These are phyloP conservation scores for Ictidomys tridecemlineatus DNA, from an alignment of 2,113 vertebrate species.

Conservation along the genomic window DNA sequence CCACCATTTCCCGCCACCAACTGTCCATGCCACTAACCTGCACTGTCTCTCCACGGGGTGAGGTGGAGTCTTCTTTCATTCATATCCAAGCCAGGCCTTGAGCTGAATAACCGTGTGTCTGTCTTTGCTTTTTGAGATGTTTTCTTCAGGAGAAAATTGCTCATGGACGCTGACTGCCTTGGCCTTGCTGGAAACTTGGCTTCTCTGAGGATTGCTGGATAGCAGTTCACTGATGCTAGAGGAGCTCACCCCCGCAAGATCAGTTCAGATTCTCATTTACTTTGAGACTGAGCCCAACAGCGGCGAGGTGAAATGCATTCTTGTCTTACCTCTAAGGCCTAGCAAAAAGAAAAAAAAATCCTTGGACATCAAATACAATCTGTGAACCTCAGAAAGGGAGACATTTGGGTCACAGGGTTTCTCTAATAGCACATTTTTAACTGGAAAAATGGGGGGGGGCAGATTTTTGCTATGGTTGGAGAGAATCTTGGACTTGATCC, in stretches of 20 bases:
- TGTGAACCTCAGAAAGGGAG: constrained; percentile 14
- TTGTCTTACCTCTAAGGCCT: background rate
- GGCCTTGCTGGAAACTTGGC: background rate
- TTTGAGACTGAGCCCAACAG: background rate
- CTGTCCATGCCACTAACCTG: rapidly evolving
- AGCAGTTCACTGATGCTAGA: background rate
- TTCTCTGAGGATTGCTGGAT: background rate
- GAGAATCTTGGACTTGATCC: background rate
- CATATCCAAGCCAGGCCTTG: background rate
- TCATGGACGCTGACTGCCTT: background rate
- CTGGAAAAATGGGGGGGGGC: background rate
- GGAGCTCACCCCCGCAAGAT: background rate
- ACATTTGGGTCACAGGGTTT: background rate
- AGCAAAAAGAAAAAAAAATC: background rate
- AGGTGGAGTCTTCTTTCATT: background rate
- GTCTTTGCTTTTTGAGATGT: background rate
- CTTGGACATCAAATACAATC: too few relatives aligned
- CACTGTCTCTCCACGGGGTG: background rate
- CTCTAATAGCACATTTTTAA: constrained; percentile 1
- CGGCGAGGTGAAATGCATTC: background rate
- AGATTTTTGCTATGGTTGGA: background rate
- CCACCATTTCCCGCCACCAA: too few relatives aligned
- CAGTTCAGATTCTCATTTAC: background rate
- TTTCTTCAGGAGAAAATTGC: background rate
- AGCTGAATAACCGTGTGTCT: background rate